Conservation (phyloP, 2,113 vertebrate genomes). For the Pteruthius melanotis region DNA sequence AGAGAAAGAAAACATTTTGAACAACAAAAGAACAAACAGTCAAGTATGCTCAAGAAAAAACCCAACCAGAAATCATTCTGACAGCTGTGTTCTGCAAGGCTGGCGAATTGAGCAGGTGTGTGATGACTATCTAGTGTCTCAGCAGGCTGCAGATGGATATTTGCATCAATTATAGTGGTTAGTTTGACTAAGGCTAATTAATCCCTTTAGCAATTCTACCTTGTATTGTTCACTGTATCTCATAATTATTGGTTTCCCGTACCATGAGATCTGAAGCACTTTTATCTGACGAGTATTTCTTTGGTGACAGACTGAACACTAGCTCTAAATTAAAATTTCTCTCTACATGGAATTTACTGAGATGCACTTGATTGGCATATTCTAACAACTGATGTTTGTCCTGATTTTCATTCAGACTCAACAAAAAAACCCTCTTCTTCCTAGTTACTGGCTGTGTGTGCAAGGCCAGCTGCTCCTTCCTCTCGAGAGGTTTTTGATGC, state of each 20-base stretch:
- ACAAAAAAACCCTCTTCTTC: conserved; percentile 2
- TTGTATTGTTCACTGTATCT: conserved; percentile 46
- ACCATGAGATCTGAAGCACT: not conserved
- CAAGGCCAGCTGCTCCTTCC: not conserved
- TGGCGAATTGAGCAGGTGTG: conserved; percentile 26
- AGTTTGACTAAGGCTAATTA: conserved; percentile 48
- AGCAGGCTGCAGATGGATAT: conserved; percentile 61
- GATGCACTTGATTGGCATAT: conserved; percentile 18
- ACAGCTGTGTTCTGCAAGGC: conserved; percentile 18
- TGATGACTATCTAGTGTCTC: conserved; percentile 27
- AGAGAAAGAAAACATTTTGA: not conserved
- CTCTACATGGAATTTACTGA: not conserved
- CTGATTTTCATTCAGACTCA: conserved; percentile 31
- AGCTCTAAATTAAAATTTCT: not conserved
- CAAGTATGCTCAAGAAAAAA: conserved; percentile 18
- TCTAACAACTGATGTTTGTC: not conserved
- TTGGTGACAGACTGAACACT: not conserved
- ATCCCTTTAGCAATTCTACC: conserved; percentile 60
- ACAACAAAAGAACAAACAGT: not conserved
- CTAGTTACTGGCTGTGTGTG: not conserved
- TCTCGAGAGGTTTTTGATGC: not conserved
- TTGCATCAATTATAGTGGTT: conserved; percentile 60
- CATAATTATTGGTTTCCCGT: conserved; percentile 36
- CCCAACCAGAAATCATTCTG: not conserved
- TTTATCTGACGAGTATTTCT: not conserved